Conservation (phyloP, 2,113 vertebrate genomes). For the Opisthocomus hoazin region DNA sequence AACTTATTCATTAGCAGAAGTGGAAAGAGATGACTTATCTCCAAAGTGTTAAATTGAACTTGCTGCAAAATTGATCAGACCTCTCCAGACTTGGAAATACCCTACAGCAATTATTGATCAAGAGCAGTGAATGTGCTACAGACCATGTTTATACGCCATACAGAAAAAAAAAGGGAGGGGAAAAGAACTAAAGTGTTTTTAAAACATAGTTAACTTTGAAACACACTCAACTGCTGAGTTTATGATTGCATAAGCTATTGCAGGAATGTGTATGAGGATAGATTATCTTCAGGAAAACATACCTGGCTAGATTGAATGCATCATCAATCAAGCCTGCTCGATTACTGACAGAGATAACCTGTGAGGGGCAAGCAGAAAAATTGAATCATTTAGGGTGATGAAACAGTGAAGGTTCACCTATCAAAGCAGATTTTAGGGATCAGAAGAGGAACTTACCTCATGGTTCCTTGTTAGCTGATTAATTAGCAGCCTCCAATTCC, state of each 20-base stretch:
- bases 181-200: neutral
- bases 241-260: neutral
- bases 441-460: conserved; percentile 73
- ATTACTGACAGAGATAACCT: conserved; percentile 96
- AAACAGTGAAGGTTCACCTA: conserved; percentile 4
- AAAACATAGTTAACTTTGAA: conserved; percentile 29
- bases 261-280: conserved; percentile 16
- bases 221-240: neutral
- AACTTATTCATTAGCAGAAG: conserved; percentile 42
- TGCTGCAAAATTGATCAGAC: conserved; percentile 64
- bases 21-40: conserved; percentile 60
- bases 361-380: conserved; percentile 49
- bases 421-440: conserved; percentile 23
- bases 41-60: conserved; percentile 55
- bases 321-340: conserved; percentile 94
- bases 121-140: neutral
- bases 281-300: conserved; percentile 65
- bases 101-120: conserved; percentile 55
- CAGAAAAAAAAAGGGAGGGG: neutral
- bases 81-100: conserved; percentile 55
- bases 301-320: conserved; percentile 97
- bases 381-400: conserved; percentile 51
- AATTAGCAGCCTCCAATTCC: conserved; percentile 93
- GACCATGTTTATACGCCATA: neutral
- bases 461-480: conserved; percentile 88